Evolutionary conservation across 2,797 vertebrate genomes (phyloP).

Genomic region (Orestias chungarensis): DNA sequence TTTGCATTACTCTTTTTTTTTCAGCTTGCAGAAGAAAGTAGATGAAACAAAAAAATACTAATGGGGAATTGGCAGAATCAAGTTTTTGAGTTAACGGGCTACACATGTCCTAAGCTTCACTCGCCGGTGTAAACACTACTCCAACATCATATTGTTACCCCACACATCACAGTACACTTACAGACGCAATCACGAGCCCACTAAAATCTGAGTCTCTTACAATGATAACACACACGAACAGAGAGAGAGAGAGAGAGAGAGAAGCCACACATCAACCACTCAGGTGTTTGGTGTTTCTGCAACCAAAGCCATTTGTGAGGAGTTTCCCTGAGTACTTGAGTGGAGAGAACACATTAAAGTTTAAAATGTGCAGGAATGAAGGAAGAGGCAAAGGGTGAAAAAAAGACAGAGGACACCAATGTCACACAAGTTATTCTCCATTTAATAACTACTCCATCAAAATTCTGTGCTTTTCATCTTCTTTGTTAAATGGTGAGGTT

Average conservation of each 20-base stretch:
- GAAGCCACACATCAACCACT: conserved; percentile 65
- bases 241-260: conserved; percentile 22
- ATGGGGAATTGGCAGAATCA: conserved; percentile 38
- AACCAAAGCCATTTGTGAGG: conserved; percentile 79
- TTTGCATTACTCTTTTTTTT: conserved; percentile 29
- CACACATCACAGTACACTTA: conserved; percentile 22
- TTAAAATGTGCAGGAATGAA: conserved; percentile 66
- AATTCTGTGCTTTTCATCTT: conserved; percentile 15
- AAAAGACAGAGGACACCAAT: conserved; percentile 56
- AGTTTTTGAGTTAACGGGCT: conserved; percentile 69
- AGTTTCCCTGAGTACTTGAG: conserved; percentile 76
- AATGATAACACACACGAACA: conserved; percentile 40
- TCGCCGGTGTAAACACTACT: conserved; percentile 73
- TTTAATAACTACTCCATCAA: conserved; percentile 13
- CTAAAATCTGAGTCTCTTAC: conserved; percentile 68
- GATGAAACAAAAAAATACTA: conserved; percentile 19
- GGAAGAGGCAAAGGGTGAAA: conserved; percentile 27
- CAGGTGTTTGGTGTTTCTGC: conserved; percentile 73
- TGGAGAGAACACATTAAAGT: conserved; percentile 78
- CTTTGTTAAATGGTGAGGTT: conserved; percentile 19
- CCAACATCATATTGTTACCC: conserved; percentile 63
- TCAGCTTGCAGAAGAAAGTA: conserved; percentile 18
- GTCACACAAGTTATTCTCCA: conserved; percentile 38
- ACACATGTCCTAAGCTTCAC: conserved; percentile 72
- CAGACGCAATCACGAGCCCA: conserved; percentile 55